Base-by-base conservation (phyloP, 1,140 invertebrate genomes). In the Drosophila funebris region DNA sequence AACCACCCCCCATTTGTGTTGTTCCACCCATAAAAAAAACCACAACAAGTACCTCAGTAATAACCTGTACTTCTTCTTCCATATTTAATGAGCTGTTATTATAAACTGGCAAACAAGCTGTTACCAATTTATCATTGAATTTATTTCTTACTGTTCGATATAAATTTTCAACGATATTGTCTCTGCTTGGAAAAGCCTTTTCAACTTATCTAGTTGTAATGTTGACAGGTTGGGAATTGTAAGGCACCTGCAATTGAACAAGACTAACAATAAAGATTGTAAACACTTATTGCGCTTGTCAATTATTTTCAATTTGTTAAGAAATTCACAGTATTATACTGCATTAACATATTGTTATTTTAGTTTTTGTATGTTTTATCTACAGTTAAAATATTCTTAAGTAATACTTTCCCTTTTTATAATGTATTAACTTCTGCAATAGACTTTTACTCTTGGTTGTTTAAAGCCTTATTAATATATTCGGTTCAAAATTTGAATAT, bases 111-210 rank as follows among this genome's bases (percentile, higher is more conserved):
- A 43, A 22, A 43, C 44, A 27, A 6, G 27, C n/a, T 27, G 11
- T n/a, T n/a, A n/a, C n/a, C n/a, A n/a, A n/a, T n/a, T n/a, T n/a
- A 48, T 48, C 14, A 43, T 43, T 43, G 1, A 1, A 43, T 20
- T 20, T 20, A 20, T 43, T 24, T 24, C 4, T 24, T 24, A 24
- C 2, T 3, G 2, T 24, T 2, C 22, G 22, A 2, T 4, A 33
- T 46, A 14, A 60, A 46, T 13, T 9, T 13, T 31, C 33, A 60
- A 58, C 13, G 22, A 18, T n/a, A 6, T 44, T 20, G 56, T 58
- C 31, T 43, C 1, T 29, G 31, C 20, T 16, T 24, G 57, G 41
- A 33, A 46, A 60, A 60, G 46, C 57, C 57, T 14, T 33, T 11
- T 14, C 3, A 60, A 60, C 41, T 11, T 24, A 14, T 33, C 27